Conservation (phyloP, 1,140 invertebrate genomes). For the Drosophila biarmipes region DNA sequence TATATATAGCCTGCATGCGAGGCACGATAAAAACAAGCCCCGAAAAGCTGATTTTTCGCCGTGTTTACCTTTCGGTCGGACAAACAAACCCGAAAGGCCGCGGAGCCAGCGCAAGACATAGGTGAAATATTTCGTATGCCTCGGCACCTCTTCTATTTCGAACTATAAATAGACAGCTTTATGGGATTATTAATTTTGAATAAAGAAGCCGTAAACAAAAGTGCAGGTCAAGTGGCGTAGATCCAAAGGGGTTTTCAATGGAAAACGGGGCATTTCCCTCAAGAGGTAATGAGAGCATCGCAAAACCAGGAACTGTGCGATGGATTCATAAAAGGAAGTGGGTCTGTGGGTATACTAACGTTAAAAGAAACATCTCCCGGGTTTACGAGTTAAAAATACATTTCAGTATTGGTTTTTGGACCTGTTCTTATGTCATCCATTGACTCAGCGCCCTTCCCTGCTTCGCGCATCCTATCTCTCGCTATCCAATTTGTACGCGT, state of each 20-base stretch:
- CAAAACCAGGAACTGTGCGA: not conserved
- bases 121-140: slow-evolving; percentile 15
- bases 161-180: slow-evolving; percentile 34
- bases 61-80: slow-evolving; percentile 42
- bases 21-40: slow-evolving; percentile 25
- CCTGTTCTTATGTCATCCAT: slow-evolving; percentile 9
- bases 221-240: slow-evolving; percentile 11
- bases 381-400: not conserved
- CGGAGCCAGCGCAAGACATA: slow-evolving; percentile 15
- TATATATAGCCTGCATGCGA: slow-evolving; percentile 17
- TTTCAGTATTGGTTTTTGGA: not conserved
- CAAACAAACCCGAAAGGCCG: slow-evolving; percentile 33
- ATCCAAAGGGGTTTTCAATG: not conserved
- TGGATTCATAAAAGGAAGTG: not conserved
- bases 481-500: not conserved
- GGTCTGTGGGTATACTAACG: not conserved
- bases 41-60: slow-evolving; percentile 29
- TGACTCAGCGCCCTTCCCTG: not conserved
- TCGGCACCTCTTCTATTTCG: not conserved
- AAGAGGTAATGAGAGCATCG: not conserved
- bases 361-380: not conserved
- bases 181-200: slow-evolving; percentile 31
- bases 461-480: not conserved
- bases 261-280: not conserved
- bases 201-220: slow-evolving; percentile 27